Evolutionary conservation across 2,888 invertebrate genomes (phyloP), one percentile per base, ranked within the genome.

Genomic region (Dryobotodes eremita): DNA sequence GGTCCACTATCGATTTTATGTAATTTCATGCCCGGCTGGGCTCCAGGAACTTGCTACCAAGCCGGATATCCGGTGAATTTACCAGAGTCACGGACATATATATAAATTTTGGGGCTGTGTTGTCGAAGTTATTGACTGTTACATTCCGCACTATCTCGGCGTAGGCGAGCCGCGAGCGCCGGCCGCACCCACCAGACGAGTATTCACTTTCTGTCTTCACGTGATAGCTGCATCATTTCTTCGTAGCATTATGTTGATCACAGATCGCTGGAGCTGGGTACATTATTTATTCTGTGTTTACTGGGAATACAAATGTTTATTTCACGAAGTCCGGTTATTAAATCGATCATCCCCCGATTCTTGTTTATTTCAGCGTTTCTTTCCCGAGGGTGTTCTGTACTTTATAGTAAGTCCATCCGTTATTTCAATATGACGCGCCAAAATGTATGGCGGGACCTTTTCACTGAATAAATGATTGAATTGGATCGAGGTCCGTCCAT

Each of bases 31-130:
- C 61, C n/a, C 65, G 65, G 20, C 53, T 46, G 69, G 62, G 46
- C n/a, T 59, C 55, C 71, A 74, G 76, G 73, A 84, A 48, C 65
- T 53, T 55, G 64, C 64, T 46, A 75, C 65, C 55, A 61, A 71
- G 61, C 85, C 70, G 66, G 82, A 84, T 64, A 78, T 85, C 66
- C 61, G 82, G n/a, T 71, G 71, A 76, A 79, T 85, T 80, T 74
- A 78, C 26, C 55, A 64, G 26, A 55, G 31, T 42, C 50, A 26
- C 26, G 31, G 26, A 31, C 8, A 78, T 23, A 65, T 69, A 76
- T 85, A 82, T 78, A 68, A 68, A 73, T 69, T 84, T 77, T 70
- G 17, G 55, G 71, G 64, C 70, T 71, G n/a, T 61, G 61, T 55
- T 66, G 13, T 73, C 61, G 55, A 61, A 75, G 36, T 68, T 78